Evolutionary conservation across 2,113 vertebrate species (phyloP), one percentile per base, ranked within the genome.

Genomic region (Camelus dromedarius): DNA sequence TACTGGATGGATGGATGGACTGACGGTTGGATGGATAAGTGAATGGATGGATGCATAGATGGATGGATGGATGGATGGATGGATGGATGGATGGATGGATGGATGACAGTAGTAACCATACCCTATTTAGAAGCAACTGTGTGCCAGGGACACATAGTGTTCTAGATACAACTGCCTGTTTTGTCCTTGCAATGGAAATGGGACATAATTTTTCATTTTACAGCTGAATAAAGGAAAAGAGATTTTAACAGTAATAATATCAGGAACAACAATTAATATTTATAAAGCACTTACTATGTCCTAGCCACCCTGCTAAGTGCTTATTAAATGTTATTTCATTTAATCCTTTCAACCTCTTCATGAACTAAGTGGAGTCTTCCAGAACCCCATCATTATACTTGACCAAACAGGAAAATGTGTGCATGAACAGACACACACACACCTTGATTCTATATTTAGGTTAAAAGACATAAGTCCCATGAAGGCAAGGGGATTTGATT

Each of bases 171-270:
- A 54, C 10, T 76, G 3, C 11, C 84, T 18, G 1, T 93, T 86
- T 87, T 38, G 87, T 80, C 18, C 24, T 96, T 64, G 10, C 32
- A 70, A 76, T 4, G 92, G 6, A 82, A 26, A 46, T 56, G 13
- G 35, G 20, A 70, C 16, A 38, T 52, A 94, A 30, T 58, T 95
- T 91, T 91, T 94, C 4, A 81, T 73, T 84, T 96, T 66, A 26
- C 8, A 80, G 32, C 30, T 89, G 9, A 73, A 18, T 69, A 88
- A 75, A 95, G 82, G 18, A 50, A 72, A 88, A 89, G 24, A 82
- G 15, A n/a, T 38, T 42, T 77, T 81, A 69, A 95, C 26, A 76
- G 73, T 50, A 76, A 92, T 46, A 52, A 80, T 38, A 87, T 60
- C 35, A 67, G 38, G 15, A 94, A 38, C 16, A 52, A 77, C 22